Evolutionary conservation across 1,140 invertebrate genomes (phyloP), one percentile per base, ranked within the genome.

Genomic region (Luehdorfia chinensis): DNA sequence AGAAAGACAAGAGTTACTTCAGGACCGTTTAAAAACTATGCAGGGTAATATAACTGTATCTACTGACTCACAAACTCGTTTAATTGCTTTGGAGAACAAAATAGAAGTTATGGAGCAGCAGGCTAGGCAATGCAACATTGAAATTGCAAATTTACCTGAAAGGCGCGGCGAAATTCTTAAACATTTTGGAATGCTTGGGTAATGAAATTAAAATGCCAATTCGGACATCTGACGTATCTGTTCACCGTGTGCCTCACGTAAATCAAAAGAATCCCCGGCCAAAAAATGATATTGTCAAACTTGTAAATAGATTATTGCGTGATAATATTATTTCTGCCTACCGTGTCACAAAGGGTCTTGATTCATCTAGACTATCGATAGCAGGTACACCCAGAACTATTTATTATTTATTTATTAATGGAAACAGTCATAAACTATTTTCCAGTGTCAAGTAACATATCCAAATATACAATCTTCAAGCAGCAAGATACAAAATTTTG

Each of bases 241-340:
- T n/a, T n/a, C n/a, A n/a, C n/a, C n/a, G n/a, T n/a, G n/a, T n/a
- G n/a, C n/a, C n/a, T n/a, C n/a, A n/a, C n/a, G n/a, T n/a, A n/a
- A n/a, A n/a, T n/a, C n/a, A n/a, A n/a, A n/a, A n/a, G n/a, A n/a
- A n/a, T n/a, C 60, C 3, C 7, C 27, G 18, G 2, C 51, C 57
- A 1, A 59, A 59, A 21, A 59, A 55, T 30, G 48, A 55, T 18
- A 45, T 59, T 28, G 45, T 59, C 2, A 59, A 59, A 30, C 36
- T 59, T n/a, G 7, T 12, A 6, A 32, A 45, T 1, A 27, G 49
- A 9, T 25, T 50, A 2, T 15, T 47, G n/a, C 46, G 49, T 14
- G 52, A 55, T 34, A 55, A 52, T 15, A 9, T 55, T 4, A 11
- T 60, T n/a, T 19, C 30, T 27, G 57, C 57, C 7, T 55, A 9